Conservation (phyloP, 2,888 invertebrate species). For the Agrochola lota region DNA sequence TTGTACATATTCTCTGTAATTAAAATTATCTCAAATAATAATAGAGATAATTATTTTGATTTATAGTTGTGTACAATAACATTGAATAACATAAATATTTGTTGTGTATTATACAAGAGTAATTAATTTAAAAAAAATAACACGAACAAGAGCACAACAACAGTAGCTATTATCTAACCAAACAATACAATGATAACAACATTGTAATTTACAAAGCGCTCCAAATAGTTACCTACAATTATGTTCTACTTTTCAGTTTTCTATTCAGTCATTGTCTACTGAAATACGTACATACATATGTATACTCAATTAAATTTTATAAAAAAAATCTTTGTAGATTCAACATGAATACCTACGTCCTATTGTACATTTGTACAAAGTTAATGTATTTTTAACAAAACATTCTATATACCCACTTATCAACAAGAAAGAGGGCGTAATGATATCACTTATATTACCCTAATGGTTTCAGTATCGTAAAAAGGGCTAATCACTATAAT, state of each 20-base stretch:
- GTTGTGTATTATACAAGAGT: background rate
- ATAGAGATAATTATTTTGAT: background rate
- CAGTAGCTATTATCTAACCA: background rate
- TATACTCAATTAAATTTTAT: background rate
- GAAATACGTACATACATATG: background rate
- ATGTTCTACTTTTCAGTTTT: background rate
- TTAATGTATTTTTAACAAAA: conserved; percentile 34
- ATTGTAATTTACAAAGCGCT: background rate
- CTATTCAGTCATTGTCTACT: conserved; percentile 11
- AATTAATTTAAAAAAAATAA: no score
- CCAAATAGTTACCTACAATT: conserved; percentile 6
- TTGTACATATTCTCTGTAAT: background rate
- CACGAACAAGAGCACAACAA: background rate
- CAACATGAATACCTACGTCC: no score
- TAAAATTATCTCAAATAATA: background rate
- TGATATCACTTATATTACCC: conserved; percentile 32
- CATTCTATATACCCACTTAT: conserved; percentile 24
- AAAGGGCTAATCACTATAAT: conserved; percentile 43
- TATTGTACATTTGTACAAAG: conserved; percentile 24
- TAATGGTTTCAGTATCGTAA: conserved; percentile 50
- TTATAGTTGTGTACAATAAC: background rate
- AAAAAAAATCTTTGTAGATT: no score
- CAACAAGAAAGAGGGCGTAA: conserved; percentile 13
- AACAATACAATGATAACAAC: conserved; percentile 2
- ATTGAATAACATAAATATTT: background rate